phyloP scores from a whole-genome alignment of 1,140 invertebrate genomes.

The Platorchestia sp. region DNA sequence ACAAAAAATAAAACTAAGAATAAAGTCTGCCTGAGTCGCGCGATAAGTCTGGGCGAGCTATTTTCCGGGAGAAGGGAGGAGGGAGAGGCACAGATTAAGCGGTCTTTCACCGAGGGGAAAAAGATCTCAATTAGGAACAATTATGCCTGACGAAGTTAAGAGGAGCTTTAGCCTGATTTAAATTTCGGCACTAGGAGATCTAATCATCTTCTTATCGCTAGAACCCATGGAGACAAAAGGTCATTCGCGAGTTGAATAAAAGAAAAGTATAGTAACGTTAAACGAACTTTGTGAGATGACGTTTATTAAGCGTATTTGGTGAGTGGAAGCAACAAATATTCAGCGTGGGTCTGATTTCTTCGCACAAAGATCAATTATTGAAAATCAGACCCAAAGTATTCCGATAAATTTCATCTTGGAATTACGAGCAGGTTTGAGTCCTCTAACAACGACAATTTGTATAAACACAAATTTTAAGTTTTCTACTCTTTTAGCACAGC shows the following conservation, averaged over 20 bases:
- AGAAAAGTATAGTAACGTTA: not conserved
- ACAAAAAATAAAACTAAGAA: not conserved
- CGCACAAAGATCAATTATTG: too few species aligned
- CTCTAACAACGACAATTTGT: not conserved
- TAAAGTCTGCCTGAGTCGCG: not conserved
- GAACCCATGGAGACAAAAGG: not conserved
- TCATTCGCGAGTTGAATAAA: not conserved
- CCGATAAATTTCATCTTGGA: not conserved
- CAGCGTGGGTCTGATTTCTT: too few species aligned
- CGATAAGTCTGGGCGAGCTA: not conserved
- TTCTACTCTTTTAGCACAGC: not conserved
- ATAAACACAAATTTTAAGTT: not conserved
- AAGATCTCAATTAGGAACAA: conserved; percentile 22
- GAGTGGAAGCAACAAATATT: too few species aligned
- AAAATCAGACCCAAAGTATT: too few species aligned
- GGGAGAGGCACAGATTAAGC: not conserved
- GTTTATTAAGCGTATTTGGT: too few species aligned
- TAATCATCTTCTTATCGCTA: not conserved
- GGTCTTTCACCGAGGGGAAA: not conserved
- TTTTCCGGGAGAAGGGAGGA: not conserved
- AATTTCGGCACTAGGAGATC: not conserved
- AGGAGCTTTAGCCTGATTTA: not conserved
- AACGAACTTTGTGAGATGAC: too few species aligned
- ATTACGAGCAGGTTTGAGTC: not conserved
- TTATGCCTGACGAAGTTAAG: conserved; percentile 16